These are phyloP conservation scores for Rhopalosiphum nymphaeae DNA, from an alignment of 2,888 invertebrate genomes.

Conservation along the genomic window DNA sequence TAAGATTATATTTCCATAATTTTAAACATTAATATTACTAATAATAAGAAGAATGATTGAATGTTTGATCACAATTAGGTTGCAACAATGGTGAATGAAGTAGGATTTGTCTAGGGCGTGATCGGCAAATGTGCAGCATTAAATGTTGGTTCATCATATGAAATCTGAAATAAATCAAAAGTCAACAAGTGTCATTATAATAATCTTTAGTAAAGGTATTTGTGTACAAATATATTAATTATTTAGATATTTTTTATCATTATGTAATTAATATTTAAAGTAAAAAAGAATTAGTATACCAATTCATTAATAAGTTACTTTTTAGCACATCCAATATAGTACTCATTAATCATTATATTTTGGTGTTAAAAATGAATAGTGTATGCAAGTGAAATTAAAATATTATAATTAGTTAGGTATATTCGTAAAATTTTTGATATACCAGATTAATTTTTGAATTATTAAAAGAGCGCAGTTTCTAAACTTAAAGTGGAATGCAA, in stretches of 20 bases:
- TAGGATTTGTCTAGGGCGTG: slow-evolving; percentile 61
- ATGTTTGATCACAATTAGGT: slow-evolving; percentile 65
- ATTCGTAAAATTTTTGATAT: not conserved
- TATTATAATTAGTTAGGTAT: not conserved
- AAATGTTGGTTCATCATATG: slow-evolving; percentile 52
- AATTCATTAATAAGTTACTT: not conserved
- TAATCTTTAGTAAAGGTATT: not conserved
- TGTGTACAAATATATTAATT: not conserved
- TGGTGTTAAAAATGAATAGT: not conserved
- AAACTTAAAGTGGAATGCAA: not conserved
- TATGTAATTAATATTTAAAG: not conserved
- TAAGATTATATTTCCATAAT: slow-evolving; percentile 55
- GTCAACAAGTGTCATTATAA: not conserved
- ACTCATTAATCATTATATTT: not conserved
- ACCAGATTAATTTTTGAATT: not conserved
- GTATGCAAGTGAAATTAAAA: not conserved
- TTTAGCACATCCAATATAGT: no score
- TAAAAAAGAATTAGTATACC: not conserved
- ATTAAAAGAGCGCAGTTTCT: not conserved
- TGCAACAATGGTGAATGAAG: slow-evolving; percentile 64
- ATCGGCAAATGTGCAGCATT: slow-evolving; percentile 25
- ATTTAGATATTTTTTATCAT: not conserved
- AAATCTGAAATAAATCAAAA: slow-evolving; percentile 55
- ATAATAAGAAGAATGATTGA: slow-evolving; percentile 64
- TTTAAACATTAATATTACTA: slow-evolving; percentile 60